Evolutionary conservation across 2,888 invertebrate species (phyloP).

Genomic region (Drosophila paramelanica): DNA sequence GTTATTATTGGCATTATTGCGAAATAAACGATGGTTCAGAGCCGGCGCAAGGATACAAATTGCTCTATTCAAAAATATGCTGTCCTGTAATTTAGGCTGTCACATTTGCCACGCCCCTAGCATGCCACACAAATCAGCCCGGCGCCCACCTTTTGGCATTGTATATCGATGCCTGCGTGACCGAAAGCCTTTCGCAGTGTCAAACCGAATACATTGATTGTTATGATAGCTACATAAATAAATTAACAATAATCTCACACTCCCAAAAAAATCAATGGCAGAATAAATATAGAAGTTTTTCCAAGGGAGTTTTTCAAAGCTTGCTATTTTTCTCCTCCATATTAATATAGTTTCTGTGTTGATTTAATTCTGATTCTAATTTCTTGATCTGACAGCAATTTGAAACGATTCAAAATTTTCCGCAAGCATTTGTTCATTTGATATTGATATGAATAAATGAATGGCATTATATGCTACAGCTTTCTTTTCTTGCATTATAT

Average conservation of each 20-base stretch:
- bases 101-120: conserved; percentile 51
- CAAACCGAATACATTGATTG: conserved; percentile 45
- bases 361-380: no score
- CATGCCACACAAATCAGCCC: conserved; percentile 1
- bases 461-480: conserved; percentile 53
- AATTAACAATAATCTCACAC: conserved; percentile 29
- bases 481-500: conserved; percentile 10
- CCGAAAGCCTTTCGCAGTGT: conserved; percentile 37
- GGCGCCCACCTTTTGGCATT: conserved; percentile 20
- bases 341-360: no score
- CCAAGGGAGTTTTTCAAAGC: neutral
- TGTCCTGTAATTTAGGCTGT: conserved; percentile 51
- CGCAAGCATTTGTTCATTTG: conserved; percentile 17
- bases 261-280: neutral
- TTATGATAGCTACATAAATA: conserved; percentile 33
- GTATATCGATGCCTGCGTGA: conserved; percentile 48
- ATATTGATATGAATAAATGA: conserved; percentile 63
- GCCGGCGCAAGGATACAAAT: conserved; percentile 57
- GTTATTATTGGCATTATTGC: conserved; percentile 74
- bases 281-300: neutral
- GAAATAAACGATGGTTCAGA: conserved; percentile 50
- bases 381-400: neutral
- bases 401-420: neutral
- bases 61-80: conserved; percentile 70
- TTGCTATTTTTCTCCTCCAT: no score